These are phyloP conservation scores for Polydesmus complanatus DNA, from an alignment of 2,888 invertebrate species.

Conservation along the genomic window DNA sequence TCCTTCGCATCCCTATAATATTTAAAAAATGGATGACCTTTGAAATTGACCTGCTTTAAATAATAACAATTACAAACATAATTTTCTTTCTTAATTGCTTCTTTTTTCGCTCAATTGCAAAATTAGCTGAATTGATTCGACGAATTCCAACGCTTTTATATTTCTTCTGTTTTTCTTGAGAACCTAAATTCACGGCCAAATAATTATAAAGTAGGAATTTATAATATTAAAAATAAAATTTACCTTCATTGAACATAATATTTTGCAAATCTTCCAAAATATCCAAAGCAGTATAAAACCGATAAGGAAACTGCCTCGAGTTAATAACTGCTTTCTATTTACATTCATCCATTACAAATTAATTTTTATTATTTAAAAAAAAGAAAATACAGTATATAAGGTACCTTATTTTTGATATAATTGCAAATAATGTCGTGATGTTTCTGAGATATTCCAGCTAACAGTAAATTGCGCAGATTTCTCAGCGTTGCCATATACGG, in stretches of 20 bases:
- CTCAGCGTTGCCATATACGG: constrained; percentile 40
- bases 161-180: not conserved
- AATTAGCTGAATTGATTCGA: not conserved
- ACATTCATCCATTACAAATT: constrained; percentile 26
- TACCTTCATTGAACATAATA: not conserved
- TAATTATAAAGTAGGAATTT: too few relatives aligned
- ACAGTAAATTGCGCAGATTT: constrained; percentile 35
- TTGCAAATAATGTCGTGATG: constrained; percentile 32
- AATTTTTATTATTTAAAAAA: not conserved
- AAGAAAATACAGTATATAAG: constrained; percentile 1
- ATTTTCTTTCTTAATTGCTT: not conserved
- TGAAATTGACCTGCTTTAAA: too few relatives aligned
- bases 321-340: constrained; percentile 24
- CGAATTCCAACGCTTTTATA: too few relatives aligned
- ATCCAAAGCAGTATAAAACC: constrained; percentile 36
- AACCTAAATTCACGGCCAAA: not conserved
- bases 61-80: not conserved
- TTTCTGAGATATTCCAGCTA: constrained; percentile 33
- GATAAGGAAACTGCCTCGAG: constrained; percentile 36
- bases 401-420: constrained; percentile 32
- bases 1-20: constrained; percentile 20
- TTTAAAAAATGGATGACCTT: too few relatives aligned
- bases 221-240: not conserved
- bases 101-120: not conserved
- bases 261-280: constrained; percentile 29